Evolutionary conservation across 1,140 invertebrate genomes (phyloP).

Genomic region (Semibalanus balanoides): DNA sequence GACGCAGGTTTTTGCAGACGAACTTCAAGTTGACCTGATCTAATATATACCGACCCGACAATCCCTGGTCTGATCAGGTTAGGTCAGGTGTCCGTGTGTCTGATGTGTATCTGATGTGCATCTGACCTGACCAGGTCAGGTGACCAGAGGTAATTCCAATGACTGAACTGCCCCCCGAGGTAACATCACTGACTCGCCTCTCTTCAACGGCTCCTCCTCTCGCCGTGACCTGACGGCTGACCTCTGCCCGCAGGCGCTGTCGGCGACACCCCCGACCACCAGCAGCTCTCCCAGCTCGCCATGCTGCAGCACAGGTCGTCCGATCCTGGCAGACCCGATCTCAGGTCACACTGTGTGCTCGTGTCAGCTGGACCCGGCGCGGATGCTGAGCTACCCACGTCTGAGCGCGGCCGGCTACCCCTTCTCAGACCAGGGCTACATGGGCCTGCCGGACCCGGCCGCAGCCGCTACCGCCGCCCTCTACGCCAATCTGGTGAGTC

Average conservation of each 20-base stretch:
- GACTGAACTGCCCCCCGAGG: too few relatives aligned
- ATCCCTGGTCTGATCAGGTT: too few relatives aligned
- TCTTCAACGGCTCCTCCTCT: too few relatives aligned
- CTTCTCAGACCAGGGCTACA: slow-evolving; percentile 22
- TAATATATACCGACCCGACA: too few relatives aligned
- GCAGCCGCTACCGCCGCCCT: neutral
- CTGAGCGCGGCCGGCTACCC: slow-evolving; percentile 26
- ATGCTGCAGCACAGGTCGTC: slow-evolving; percentile 34
- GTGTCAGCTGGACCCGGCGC: slow-evolving; percentile 30
- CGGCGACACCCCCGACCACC: neutral
- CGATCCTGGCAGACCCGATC: slow-evolving; percentile 34
- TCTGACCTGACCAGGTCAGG: too few relatives aligned
- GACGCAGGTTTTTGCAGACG: too few relatives aligned
- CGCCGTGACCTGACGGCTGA: neutral
- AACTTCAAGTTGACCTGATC: too few relatives aligned
- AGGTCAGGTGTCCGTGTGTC: too few relatives aligned
- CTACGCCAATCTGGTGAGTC: neutral
- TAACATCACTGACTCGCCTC: too few relatives aligned
- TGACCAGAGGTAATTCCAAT: too few relatives aligned
- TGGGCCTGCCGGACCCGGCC: slow-evolving; percentile 8
- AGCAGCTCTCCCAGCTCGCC: neutral
- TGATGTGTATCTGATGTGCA: too few relatives aligned
- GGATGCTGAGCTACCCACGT: slow-evolving; percentile 32
- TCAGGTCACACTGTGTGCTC: slow-evolving; percentile 35
- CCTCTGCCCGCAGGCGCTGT: neutral